Conservation (phyloP, 1,140 invertebrate genomes). For the Drosophila grimshawi region DNA sequence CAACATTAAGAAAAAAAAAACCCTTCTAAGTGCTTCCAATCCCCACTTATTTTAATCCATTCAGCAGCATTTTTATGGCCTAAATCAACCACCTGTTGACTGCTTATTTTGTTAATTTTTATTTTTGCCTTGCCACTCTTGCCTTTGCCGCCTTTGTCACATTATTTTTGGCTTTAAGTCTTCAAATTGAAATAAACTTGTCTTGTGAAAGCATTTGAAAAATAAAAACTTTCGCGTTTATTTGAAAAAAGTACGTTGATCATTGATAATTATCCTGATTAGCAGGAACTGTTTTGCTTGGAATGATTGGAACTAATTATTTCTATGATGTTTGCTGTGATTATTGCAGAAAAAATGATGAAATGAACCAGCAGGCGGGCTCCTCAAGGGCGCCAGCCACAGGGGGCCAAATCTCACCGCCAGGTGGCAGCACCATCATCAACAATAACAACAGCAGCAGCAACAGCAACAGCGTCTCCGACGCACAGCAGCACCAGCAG, state of each 20-base stretch:
- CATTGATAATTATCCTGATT: background rate
- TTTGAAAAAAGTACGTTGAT: background rate
- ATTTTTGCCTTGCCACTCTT: background rate
- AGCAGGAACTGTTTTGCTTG: background rate
- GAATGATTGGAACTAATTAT: conserved; percentile 36
- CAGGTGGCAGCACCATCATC: conserved; percentile 72
- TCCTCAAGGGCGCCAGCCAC: conserved; percentile 85
- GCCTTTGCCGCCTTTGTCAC: conserved; percentile 8
- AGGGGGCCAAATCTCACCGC: conserved; percentile 84
- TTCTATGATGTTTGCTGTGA: conserved; percentile 29
- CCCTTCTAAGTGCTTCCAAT: too few species aligned
- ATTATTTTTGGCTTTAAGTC: conserved; percentile 18
- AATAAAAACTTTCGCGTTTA: conserved; percentile 25
- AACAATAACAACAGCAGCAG: conserved; percentile 53
- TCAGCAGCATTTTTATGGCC: too few species aligned
- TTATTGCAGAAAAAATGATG: conserved; percentile 84
- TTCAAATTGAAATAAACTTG: conserved; percentile 11
- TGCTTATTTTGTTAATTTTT: background rate
- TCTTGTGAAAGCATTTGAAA: conserved; percentile 19
- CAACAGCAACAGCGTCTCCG: conserved; percentile 49
- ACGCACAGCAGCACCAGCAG: conserved; percentile 40
- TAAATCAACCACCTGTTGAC: background rate
- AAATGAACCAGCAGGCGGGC: conserved; percentile 84
- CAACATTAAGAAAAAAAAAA: too few species aligned
- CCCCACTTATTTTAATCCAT: too few species aligned